Conservation (phyloP, 2,113 vertebrate genomes). For the Halcyon malimbica region DNA sequence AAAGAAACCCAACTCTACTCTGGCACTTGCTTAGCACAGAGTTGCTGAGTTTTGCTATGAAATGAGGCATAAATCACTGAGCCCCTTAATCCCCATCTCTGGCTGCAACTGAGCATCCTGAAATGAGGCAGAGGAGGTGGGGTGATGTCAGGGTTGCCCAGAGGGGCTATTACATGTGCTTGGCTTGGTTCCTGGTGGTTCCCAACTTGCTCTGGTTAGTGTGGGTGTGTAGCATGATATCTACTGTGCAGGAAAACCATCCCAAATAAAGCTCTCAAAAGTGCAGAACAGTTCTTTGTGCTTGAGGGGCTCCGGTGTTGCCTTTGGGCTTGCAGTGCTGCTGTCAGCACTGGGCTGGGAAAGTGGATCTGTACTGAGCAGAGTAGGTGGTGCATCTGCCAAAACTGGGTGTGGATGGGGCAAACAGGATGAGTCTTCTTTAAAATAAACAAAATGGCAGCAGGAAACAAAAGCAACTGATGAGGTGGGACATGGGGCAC, state of each 20-base stretch:
- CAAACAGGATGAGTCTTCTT: background rate
- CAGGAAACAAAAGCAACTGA: background rate
- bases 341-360: background rate
- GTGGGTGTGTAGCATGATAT: background rate
- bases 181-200: background rate
- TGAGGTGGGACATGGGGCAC: background rate
- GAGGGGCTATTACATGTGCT: background rate
- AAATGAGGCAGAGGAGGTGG: background rate
- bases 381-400: background rate
- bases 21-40: background rate
- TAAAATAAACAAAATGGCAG: background rate
- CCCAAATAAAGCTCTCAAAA: background rate
- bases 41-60: background rate
- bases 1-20: background rate
- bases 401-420: background rate
- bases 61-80: slow-evolving; percentile 1
- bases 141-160: background rate
- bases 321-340: background rate
- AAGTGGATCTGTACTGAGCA: background rate
- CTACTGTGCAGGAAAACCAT: background rate
- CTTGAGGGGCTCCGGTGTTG: background rate
- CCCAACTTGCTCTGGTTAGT: background rate
- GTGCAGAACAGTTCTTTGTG: background rate
- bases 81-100: background rate
- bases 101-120: background rate